Conservation (phyloP, 2,113 vertebrate genomes). For the Anseranas semipalmata region DNA sequence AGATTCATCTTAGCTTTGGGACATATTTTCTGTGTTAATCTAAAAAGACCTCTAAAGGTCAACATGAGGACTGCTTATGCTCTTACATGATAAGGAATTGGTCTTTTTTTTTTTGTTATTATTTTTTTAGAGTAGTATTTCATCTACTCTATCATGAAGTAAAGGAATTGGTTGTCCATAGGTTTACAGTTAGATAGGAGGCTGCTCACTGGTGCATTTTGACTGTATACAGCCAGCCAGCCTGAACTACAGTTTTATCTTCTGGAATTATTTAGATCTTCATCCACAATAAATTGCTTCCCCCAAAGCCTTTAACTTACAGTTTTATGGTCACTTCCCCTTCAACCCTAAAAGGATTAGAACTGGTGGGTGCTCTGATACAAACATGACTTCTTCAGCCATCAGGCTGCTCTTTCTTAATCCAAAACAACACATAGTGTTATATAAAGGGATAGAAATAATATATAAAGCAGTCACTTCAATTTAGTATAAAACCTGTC, state of each 20-base stretch:
- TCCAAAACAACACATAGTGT: not conserved
- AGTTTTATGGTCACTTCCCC: not conserved
- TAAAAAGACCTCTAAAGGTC: not conserved
- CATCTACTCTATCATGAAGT: not conserved
- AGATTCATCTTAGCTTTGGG: not conserved
- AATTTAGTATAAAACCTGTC: not conserved
- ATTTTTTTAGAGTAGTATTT: not conserved
- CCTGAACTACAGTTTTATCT: not conserved
- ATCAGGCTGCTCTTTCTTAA: not conserved
- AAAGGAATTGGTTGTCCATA: not conserved
- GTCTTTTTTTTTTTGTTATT: not conserved
- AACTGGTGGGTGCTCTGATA: not conserved
- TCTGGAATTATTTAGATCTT: not conserved
- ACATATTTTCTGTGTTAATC: not conserved
- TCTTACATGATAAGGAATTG: fast-evolving
- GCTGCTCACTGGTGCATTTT: not conserved
- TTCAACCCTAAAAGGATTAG: not conserved
- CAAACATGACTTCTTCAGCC: not conserved
- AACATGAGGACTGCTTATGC: not conserved
- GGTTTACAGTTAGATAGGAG: not conserved
- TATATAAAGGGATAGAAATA: not conserved
- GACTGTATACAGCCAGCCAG: not conserved
- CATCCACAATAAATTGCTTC: not conserved
- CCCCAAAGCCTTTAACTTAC: fast-evolving
- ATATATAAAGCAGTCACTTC: not conserved